Evolutionary conservation across 1,140 invertebrate species (phyloP).

Genomic region (Apis laboriosa): DNA sequence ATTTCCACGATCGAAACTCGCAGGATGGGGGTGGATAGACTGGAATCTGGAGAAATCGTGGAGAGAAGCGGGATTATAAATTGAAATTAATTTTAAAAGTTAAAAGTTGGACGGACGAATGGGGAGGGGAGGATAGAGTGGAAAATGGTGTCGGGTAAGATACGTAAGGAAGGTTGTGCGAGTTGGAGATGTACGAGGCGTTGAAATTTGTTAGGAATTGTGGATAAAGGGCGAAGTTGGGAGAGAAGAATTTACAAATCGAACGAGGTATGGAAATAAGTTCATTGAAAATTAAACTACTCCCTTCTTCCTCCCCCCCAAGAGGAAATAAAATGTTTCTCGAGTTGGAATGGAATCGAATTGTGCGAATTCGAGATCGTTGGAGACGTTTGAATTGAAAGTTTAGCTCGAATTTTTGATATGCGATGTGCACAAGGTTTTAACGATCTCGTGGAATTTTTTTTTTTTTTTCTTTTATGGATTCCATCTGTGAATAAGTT

Average conservation of each 20-base stretch:
- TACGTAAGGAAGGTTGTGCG: neutral
- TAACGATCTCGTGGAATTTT: too few species aligned
- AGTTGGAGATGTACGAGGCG: neutral
- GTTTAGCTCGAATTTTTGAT: neutral
- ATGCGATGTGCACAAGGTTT: neutral
- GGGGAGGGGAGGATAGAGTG: neutral
- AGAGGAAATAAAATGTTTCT: neutral
- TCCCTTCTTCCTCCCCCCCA: too few species aligned
- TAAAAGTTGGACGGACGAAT: too few species aligned
- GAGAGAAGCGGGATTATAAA: neutral
- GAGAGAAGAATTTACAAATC: neutral
- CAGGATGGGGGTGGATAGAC: neutral
- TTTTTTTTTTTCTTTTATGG: too few species aligned
- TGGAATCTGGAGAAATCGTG: neutral
- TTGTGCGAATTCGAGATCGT: neutral
- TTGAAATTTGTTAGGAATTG: constrained; percentile 9
- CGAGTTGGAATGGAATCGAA: neutral
- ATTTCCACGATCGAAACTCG: neutral
- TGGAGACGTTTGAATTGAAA: neutral
- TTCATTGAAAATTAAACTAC: constrained; percentile 5
- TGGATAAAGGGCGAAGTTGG: neutral
- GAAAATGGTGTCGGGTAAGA: neutral
- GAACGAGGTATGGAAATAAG: constrained; percentile 1
- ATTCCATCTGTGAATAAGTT: too few species aligned
- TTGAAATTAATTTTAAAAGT: neutral